Evolutionary conservation across 2,797 vertebrate species (phyloP), one percentile per base, ranked within the genome.

Genomic region (Cercopithecus mitis): DNA sequence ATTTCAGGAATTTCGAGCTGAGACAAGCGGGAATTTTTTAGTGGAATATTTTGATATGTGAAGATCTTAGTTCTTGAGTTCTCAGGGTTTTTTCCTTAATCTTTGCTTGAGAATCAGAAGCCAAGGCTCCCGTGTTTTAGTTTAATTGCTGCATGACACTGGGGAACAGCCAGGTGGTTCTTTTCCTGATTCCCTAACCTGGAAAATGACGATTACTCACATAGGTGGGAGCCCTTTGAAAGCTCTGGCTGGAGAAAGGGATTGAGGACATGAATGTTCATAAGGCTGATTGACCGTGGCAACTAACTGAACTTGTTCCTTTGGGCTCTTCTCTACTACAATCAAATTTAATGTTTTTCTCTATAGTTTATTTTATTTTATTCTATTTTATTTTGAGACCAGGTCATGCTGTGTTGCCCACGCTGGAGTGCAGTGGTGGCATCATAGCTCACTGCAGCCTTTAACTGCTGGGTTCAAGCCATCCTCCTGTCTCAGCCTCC

Each of bases 281-380:
- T 55, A 33, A 94, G 13, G 19, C 36, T 90, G 77, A 87, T 50
- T 85, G 9, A 5, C 7, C 6, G 7, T 88, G 70, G 8, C 57
- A n/a, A 43, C 81, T 97, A 89, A 83, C n/a, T 91, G 83, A 94
- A 86, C 33, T 82, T 84, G 25, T 24, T 84, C 76, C 39, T 94
- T 58, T 88, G 41, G 24, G 17, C 5, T 77, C 9, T 52, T 81
- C 22, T 43, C 57, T 61, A 57, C 43, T 89, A 10, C 1, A 22
- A 11, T 73, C 13, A 12, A 72, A 81, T 14, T 58, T 90, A 88
- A 45, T 13, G 14, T 17, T n/a, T 93, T 95, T 88, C 24, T 39
- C 39, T 64, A 24, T 11, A n/a, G 12, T 84, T 70, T 70, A n/a
- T 70, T 70, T 36, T 67, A 50, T 50, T 47, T 47, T 47, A 47